Evolutionary conservation across 2,888 invertebrate genomes (phyloP).

Genomic region (Acheta domesticus): DNA sequence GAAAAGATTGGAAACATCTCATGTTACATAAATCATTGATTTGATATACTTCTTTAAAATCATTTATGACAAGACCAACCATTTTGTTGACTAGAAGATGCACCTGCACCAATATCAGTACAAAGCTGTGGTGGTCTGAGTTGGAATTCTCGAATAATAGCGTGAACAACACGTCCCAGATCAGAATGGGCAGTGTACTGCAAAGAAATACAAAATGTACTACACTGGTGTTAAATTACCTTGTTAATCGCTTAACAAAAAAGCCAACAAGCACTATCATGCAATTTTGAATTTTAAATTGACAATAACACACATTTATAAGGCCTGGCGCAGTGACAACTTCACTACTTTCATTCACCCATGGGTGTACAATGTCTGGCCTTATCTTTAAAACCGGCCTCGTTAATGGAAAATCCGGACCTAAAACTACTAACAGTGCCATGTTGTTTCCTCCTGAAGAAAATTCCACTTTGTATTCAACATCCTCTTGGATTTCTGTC

Average conservation of each 20-base stretch:
- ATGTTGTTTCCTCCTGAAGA: slow-evolving; percentile 62
- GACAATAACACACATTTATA: slow-evolving; percentile 56
- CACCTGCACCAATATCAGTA: slow-evolving; percentile 12
- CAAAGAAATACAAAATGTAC: slow-evolving; percentile 35
- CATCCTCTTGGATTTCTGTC: slow-evolving; percentile 64
- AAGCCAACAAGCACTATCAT: too few relatives aligned
- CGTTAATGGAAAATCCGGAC: slow-evolving; percentile 71
- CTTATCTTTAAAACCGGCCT: slow-evolving; percentile 66
- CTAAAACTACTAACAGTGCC: slow-evolving; percentile 62
- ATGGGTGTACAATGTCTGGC: slow-evolving; percentile 66
- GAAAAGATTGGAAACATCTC: background rate
- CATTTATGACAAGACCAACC: background rate
- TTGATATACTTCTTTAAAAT: too few relatives aligned
- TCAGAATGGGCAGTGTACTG: slow-evolving; percentile 74
- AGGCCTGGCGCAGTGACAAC: slow-evolving; percentile 71
- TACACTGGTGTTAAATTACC: slow-evolving; percentile 20
- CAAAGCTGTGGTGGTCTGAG: slow-evolving; percentile 55
- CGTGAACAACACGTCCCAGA: slow-evolving; percentile 75
- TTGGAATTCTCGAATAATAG: slow-evolving; percentile 74
- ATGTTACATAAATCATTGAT: too few relatives aligned
- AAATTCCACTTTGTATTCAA: slow-evolving; percentile 71
- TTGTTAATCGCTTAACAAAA: too few relatives aligned
- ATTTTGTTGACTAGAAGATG: background rate
- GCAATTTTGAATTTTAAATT: too few relatives aligned
- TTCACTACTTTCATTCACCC: slow-evolving; percentile 65